Evolutionary conservation across 2,797 vertebrate genomes (phyloP).

Genomic region (Molossus molossus): DNA sequence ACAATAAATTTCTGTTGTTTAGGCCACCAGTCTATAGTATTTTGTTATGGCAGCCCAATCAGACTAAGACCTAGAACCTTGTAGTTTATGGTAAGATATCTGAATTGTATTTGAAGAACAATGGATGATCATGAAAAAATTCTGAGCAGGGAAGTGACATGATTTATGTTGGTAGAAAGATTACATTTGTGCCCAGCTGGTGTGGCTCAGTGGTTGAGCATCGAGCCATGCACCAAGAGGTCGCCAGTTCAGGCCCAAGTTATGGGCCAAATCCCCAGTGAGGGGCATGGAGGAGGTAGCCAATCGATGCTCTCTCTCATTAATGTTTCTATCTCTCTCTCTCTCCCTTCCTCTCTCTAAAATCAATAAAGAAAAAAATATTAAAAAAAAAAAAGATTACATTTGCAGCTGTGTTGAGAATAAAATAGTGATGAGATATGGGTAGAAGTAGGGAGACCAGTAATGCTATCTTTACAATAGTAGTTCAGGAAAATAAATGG

Average conservation of each 20-base stretch:
- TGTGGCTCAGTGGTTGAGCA: too few species aligned
- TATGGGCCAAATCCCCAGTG: too few species aligned
- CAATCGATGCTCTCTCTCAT: too few species aligned
- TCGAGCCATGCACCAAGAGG: too few species aligned
- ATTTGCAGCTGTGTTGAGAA: constrained; percentile 31
- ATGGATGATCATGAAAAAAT: background rate
- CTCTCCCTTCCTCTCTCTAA: too few species aligned
- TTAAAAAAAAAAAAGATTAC: constrained; percentile 11
- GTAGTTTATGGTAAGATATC: background rate
- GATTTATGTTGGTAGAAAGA: constrained; percentile 36
- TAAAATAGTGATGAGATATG: background rate
- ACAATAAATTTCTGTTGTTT: constrained; percentile 4
- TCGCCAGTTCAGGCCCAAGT: too few species aligned
- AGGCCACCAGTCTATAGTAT: background rate
- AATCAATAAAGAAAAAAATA: too few species aligned
- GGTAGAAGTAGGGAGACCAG: background rate
- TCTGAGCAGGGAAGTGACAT: background rate
- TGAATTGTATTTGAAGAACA: constrained; percentile 51
- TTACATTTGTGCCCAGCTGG: background rate
- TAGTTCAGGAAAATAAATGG: background rate
- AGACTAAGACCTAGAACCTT: background rate
- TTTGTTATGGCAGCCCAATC: background rate
- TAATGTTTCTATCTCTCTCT: too few species aligned
- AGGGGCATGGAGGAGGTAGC: too few species aligned
- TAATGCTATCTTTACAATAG: background rate